phyloP scores from a whole-genome alignment of 2,797 vertebrate species.

The Amniataba percoides region DNA sequence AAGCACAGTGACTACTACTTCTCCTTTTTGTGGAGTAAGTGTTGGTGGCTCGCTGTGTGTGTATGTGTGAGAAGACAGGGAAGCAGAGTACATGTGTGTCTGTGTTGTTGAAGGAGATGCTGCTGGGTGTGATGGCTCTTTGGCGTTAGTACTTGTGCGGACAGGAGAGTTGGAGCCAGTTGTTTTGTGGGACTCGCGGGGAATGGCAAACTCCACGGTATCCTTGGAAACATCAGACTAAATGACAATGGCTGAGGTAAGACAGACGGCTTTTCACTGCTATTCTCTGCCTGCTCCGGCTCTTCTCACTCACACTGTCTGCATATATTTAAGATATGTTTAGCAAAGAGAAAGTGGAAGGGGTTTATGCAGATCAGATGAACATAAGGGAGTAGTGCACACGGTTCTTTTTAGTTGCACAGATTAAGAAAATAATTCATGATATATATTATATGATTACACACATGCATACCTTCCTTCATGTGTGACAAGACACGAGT shows the following conservation, averaged over 20 bases:
- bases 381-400: constrained; percentile 14
- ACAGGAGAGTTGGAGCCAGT: constrained; percentile 89
- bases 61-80: constrained; percentile 45
- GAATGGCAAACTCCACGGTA: constrained; percentile 90
- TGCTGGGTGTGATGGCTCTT: constrained; percentile 86
- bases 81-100: constrained; percentile 52
- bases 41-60: constrained; percentile 38
- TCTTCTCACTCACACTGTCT: constrained; percentile 18
- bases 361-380: constrained; percentile 17
- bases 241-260: constrained; percentile 95
- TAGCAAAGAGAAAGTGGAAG: constrained; percentile 44
- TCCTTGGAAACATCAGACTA: constrained; percentile 88
- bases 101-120: constrained; percentile 62
- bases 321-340: constrained; percentile 24
- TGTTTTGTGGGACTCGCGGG: constrained; percentile 89
- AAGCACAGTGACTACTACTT: constrained; percentile 61
- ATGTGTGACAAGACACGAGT: neutral
- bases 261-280: constrained; percentile 65
- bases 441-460: neutral
- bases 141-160: constrained; percentile 89
- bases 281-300: constrained; percentile 13
- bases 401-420: constrained; percentile 11
- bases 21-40: constrained; percentile 40
- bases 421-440: neutral
- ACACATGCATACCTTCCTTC: neutral